Percentiles rank a stretch among this genome's conserved stretches.
Conservation (phyloP, 2,113 vertebrate genomes). For the Suricata suricatta region DNA sequence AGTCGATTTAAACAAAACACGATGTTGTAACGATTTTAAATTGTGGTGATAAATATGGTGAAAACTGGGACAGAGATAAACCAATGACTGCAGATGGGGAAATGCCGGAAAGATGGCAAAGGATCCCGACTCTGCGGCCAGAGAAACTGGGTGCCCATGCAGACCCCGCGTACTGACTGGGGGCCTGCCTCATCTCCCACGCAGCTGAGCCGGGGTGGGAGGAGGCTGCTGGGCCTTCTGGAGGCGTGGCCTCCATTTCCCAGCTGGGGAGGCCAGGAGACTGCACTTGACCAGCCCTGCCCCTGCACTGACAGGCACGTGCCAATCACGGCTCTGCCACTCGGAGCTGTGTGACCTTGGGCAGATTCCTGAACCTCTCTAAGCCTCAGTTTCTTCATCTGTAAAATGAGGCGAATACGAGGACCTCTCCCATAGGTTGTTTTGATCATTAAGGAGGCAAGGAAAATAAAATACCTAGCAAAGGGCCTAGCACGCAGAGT, state of each 20-base stretch:
- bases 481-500: background rate
- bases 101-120: background rate
- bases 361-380: background rate
- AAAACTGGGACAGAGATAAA: background rate
- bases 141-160: background rate
- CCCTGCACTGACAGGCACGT: background rate
- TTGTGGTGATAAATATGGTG: background rate
- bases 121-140: background rate
- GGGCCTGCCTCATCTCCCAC: too few relatives aligned
- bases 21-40: background rate
- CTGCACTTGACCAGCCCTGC: background rate
- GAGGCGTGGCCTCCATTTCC: background rate
- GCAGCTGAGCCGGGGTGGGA: too few relatives aligned
- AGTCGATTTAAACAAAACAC: background rate
- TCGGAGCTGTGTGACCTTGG: background rate
- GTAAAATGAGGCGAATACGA: background rate
- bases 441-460: background rate
- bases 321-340: background rate
- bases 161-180: too few relatives aligned
- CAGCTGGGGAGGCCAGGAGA: background rate
- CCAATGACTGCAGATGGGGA: background rate
- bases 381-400: background rate
- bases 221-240: background rate
- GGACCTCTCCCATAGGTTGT: background rate
- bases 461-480: constrained; percentile 29